Evolutionary conservation across 2,888 invertebrate species (phyloP).

Genomic region (Druceiella hillmani): DNA sequence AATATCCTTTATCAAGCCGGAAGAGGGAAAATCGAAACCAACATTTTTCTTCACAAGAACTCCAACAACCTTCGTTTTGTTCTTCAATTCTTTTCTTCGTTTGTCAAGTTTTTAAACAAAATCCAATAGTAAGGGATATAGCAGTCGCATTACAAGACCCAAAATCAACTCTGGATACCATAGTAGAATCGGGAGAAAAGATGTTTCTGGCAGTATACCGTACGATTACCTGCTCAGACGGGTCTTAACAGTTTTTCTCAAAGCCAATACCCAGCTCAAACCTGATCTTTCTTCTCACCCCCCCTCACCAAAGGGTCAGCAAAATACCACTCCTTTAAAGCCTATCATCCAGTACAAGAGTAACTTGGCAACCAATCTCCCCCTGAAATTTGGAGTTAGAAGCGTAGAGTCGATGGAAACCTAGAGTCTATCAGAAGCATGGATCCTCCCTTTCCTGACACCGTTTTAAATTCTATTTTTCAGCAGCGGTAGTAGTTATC

Average conservation of each 20-base stretch:
- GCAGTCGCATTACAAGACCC: conserved; percentile 10
- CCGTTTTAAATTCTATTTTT: too few species aligned
- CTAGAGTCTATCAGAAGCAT: too few species aligned
- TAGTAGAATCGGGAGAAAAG: conserved; percentile 10
- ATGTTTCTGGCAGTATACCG: conserved; percentile 9
- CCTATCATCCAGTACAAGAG: conserved; percentile 10
- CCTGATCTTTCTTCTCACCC: conserved; percentile 2
- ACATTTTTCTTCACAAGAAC: too few species aligned
- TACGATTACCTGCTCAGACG: conserved; percentile 5
- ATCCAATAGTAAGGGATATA: conserved; percentile 10
- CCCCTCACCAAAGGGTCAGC: conserved; percentile 10
- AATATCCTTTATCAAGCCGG: too few species aligned
- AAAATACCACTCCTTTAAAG: conserved; percentile 8
- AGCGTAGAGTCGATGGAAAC: too few species aligned
- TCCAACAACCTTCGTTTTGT: conserved; percentile 11
- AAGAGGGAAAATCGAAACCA: too few species aligned
- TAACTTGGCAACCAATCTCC: conserved; percentile 9
- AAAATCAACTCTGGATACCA: conserved; percentile 9
- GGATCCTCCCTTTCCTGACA: too few species aligned
- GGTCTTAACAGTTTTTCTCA: conserved; percentile 4
- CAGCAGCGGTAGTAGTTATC: too few species aligned
- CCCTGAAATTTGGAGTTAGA: too few species aligned
- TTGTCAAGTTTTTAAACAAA: conserved; percentile 10
- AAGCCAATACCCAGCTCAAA: conserved; percentile 3
- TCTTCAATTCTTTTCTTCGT: conserved; percentile 9